These are phyloP conservation scores for Achlya flavicornis DNA, from an alignment of 2,888 invertebrate genomes.

Conservation along the genomic window DNA sequence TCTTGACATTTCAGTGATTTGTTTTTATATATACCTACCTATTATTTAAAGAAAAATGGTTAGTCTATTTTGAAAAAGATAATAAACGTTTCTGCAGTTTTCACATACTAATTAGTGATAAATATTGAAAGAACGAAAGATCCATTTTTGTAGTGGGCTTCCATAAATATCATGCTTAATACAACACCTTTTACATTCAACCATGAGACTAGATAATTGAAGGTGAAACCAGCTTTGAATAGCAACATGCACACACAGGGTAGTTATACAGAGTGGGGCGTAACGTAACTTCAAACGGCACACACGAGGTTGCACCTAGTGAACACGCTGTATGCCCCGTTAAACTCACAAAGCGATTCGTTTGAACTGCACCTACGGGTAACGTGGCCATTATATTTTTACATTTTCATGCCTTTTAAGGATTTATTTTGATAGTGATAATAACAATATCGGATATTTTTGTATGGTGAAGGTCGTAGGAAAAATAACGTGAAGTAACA, in stretches of 20 bases:
- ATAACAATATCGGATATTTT: too few relatives aligned
- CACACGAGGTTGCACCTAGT: neutral
- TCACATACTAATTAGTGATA: too few relatives aligned
- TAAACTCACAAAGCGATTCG: neutral
- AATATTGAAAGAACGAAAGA: too few relatives aligned
- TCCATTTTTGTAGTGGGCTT: too few relatives aligned
- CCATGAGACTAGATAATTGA: neutral
- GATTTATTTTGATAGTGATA: too few relatives aligned
- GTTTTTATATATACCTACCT: too few relatives aligned
- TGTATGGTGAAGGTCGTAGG: too few relatives aligned
- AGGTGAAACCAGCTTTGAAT: neutral
- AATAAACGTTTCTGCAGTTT: too few relatives aligned
- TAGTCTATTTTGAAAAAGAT: neutral
- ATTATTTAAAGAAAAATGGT: too few relatives aligned
- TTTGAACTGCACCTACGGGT: neutral
- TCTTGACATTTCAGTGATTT: too few relatives aligned
- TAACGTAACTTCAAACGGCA: neutral
- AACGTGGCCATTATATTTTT: neutral
- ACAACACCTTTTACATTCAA: neutral
- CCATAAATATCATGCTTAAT: too few relatives aligned
- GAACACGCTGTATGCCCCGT: constrained; percentile 7
- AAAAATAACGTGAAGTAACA: too few relatives aligned
- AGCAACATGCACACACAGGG: neutral
- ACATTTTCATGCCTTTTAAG: neutral
- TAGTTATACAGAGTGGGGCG: neutral